Conservation (phyloP, 2,113 vertebrate species). For the Dasypus novemcinctus region DNA sequence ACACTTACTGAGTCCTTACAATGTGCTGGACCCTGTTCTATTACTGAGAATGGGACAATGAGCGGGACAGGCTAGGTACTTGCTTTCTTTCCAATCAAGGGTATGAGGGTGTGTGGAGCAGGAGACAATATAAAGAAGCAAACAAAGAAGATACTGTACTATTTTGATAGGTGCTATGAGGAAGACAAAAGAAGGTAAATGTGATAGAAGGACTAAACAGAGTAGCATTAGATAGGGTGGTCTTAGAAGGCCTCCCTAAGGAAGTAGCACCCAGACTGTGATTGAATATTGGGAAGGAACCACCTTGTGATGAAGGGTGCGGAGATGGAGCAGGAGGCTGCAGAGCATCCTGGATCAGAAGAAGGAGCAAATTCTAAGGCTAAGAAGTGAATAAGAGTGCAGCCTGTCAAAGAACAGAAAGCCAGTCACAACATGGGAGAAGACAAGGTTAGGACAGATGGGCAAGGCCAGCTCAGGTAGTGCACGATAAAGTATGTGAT, state of each 20-base stretch:
- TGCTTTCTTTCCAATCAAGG: neutral
- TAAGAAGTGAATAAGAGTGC: neutral
- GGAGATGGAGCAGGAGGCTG: neutral
- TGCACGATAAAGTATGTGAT: neutral
- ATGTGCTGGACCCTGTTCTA: neutral
- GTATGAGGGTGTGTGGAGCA: neutral
- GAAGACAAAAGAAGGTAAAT: neutral
- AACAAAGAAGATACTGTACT: neutral
- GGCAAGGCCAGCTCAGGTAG: no score
- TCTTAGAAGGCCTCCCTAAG: neutral
- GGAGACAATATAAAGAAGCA: neutral
- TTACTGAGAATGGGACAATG: neutral
- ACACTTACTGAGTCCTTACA: neutral
- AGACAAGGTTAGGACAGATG: neutral
- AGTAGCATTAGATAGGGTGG: fast-evolving
- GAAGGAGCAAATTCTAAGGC: neutral
- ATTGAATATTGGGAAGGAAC: neutral
- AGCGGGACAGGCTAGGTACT: neutral
- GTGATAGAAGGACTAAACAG: neutral
- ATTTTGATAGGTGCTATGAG: neutral
- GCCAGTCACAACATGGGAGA: neutral
- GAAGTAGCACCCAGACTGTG: neutral
- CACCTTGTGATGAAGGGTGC: neutral
- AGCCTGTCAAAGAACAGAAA: neutral
- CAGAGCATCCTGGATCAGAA: neutral